phyloP scores from a whole-genome alignment of 35 echinoderm and acorn worm species.

The Hemicentrotus pulcherrimus region DNA sequence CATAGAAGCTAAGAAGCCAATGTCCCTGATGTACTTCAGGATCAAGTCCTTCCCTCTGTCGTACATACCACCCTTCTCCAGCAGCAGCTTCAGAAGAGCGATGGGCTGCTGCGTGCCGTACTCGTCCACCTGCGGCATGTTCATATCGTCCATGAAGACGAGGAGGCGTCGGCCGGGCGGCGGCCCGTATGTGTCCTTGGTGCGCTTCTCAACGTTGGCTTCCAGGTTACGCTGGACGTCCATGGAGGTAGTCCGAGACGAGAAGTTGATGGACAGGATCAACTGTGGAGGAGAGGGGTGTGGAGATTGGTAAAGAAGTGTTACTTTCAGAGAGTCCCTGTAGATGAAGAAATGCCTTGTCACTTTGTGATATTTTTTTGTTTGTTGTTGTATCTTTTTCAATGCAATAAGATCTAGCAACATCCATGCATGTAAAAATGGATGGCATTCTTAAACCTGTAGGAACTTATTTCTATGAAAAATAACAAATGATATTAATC shows the following conservation, averaged over 20 bases:
- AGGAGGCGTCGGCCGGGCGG: conserved; percentile 88
- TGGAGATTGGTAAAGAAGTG: neutral
- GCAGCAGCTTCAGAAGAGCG: conserved; percentile 91
- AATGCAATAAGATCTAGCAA: too few relatives aligned
- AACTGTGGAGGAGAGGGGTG: conserved; percentile 59
- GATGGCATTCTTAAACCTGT: too few relatives aligned
- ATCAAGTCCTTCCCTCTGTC: conserved; percentile 97
- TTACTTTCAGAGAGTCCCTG: too few relatives aligned
- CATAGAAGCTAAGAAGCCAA: conserved; percentile 90
- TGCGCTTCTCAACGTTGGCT: conserved; percentile 98
- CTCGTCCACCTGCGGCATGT: conserved; percentile 99
- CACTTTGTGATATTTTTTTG: too few relatives aligned
- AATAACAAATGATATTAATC: too few relatives aligned
- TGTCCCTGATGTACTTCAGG: conserved; percentile 96
- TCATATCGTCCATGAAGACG: conserved; percentile 99
- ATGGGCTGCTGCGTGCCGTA: conserved; percentile 99
- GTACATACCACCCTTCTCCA: conserved; percentile 99
- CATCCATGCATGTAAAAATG: too few relatives aligned
- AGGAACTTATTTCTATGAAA: too few relatives aligned
- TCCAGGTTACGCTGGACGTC: conserved; percentile 98
- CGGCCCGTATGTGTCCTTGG: conserved; percentile 97
- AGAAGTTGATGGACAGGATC: conserved; percentile 99
- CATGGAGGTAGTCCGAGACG: conserved; percentile 97
- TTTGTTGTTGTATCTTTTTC: too few relatives aligned
- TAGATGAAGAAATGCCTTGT: too few relatives aligned